Evolutionary conservation across 1,140 invertebrate genomes (phyloP).

Genomic region (Mamestra configurata): DNA sequence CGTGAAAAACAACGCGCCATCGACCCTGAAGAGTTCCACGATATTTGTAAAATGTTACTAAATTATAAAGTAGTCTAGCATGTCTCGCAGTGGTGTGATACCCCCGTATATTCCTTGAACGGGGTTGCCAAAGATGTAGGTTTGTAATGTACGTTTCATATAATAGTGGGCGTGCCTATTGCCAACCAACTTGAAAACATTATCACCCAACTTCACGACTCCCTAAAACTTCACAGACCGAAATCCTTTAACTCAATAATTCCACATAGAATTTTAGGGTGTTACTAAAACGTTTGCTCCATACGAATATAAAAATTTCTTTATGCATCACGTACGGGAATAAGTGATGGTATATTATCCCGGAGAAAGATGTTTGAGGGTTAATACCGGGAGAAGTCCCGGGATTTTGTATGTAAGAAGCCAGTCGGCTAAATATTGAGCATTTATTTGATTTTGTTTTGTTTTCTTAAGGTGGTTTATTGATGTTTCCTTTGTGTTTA

Average conservation of each 20-base stretch:
- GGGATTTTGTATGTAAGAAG: neutral
- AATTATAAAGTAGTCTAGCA: too few species aligned
- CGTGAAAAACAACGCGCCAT: too few species aligned
- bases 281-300: constrained; percentile 10
- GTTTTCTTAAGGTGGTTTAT: neutral
- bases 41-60: too few species aligned
- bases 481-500: neutral
- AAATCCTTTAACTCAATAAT: constrained; percentile 39
- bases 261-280: constrained; percentile 69
- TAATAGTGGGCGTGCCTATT: too few species aligned
- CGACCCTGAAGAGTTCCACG: too few species aligned
- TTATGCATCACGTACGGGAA: constrained; percentile 66
- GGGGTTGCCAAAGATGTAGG: too few species aligned
- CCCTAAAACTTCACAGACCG: neutral
- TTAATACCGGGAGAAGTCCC: neutral
- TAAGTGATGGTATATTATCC: constrained; percentile 68
- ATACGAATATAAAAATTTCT: constrained; percentile 64
- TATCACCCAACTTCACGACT: neutral
- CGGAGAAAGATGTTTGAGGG: constrained; percentile 52
- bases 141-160: too few species aligned
- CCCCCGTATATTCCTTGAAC: too few species aligned
- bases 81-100: too few species aligned
- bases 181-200: neutral
- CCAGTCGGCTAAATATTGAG: neutral
- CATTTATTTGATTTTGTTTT: neutral